Evolutionary conservation across 2,113 vertebrate species (phyloP).

Genomic region (Tragelaphus strepsiceros): DNA sequence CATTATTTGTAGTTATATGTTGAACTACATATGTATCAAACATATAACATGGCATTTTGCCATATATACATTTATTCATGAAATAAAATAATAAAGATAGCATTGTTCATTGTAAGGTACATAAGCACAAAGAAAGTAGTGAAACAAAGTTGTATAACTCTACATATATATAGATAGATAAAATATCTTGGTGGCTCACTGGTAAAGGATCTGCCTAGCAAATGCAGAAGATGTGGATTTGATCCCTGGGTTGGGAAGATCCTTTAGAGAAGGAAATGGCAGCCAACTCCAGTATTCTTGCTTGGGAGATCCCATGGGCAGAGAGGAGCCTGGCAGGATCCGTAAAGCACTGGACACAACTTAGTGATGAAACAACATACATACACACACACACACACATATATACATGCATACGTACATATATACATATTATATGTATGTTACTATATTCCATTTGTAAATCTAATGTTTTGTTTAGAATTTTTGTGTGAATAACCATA

Average conservation of each 20-base stretch:
- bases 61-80: neutral
- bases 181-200: neutral
- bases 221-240: neutral
- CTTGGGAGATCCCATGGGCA: neutral
- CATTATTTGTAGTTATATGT: neutral
- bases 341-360: neutral
- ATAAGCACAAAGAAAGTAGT: neutral
- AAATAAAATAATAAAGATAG: neutral
- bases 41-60: neutral
- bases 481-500: neutral
- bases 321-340: neutral
- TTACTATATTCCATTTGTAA: too few relatives aligned
- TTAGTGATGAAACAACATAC: neutral
- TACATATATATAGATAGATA: neutral
- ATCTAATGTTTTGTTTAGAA: neutral
- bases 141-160: neutral
- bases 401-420: too few relatives aligned
- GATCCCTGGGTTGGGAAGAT: neutral
- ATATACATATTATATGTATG: too few relatives aligned
- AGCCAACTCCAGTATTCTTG: neutral
- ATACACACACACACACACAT: rapidly evolving
- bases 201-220: neutral
- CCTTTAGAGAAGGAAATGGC: neutral
- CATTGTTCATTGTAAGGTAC: neutral
- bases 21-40: neutral